Evolutionary conservation across 2,797 vertebrate species (phyloP).

Genomic region (Lithobates sylvaticus): DNA sequence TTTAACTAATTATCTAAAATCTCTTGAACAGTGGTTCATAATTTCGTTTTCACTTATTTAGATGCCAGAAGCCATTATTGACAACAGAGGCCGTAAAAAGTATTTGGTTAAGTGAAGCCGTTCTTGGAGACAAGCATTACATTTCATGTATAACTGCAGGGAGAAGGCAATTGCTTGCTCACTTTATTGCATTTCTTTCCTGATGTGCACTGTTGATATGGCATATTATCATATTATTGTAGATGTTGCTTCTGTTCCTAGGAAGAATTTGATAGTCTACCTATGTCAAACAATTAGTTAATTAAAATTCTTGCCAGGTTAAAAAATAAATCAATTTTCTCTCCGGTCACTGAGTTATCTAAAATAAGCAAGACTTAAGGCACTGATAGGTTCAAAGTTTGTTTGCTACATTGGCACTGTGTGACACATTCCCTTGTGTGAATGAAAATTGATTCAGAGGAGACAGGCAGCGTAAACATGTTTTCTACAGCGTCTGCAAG

Average conservation of each 20-base stretch:
- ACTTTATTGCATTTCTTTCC: slow-evolving; percentile 51
- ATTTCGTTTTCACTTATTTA: background rate
- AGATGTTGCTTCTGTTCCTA: slow-evolving; percentile 42
- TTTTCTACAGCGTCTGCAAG: slow-evolving; percentile 43
- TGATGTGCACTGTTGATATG: slow-evolving; percentile 50
- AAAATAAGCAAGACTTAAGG: slow-evolving; percentile 58
- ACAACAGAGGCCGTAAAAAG: background rate
- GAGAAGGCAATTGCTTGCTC: slow-evolving; percentile 43
- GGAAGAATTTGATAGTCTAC: slow-evolving; percentile 34
- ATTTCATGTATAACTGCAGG: slow-evolving; percentile 30
- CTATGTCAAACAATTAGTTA: slow-evolving; percentile 54
- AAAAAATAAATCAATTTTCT: slow-evolving; percentile 53
- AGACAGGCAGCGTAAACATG: slow-evolving; percentile 50
- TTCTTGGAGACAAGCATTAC: slow-evolving; percentile 14
- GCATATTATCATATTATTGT: slow-evolving; percentile 52
- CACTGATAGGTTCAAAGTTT: slow-evolving; percentile 52
- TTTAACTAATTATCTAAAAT: background rate
- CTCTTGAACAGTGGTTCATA: background rate
- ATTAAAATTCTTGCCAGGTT: slow-evolving; percentile 56
- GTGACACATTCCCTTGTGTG: slow-evolving; percentile 42
- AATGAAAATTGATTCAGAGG: slow-evolving; percentile 60
- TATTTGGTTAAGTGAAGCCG: slow-evolving; percentile 7
- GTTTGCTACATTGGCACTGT: slow-evolving; percentile 57
- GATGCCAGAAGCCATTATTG: background rate
- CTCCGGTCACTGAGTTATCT: slow-evolving; percentile 53